Conservation (phyloP, 35 echinoderm and acorn worm genomes). For the Apostichopus parvimensis region DNA sequence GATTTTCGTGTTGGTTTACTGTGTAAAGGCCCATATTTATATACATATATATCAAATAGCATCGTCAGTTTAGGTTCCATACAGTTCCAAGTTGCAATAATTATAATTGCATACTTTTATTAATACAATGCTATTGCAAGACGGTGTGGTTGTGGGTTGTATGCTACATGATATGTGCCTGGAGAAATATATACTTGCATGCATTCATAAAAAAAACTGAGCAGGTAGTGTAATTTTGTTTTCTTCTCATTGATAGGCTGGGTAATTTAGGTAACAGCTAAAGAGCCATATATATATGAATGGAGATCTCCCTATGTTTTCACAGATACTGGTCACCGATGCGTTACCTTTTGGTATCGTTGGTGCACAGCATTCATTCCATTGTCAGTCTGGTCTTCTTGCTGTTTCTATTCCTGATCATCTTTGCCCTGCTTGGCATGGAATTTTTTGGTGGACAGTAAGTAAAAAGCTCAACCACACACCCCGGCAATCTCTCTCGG, state of each 20-base stretch:
- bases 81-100: no score
- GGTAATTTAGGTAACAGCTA: background rate
- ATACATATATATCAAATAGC: no score
- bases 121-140: no score
- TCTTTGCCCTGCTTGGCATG: conserved; percentile 99
- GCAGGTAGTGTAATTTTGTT: background rate
- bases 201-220: background rate
- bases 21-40: no score
- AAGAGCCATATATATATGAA: background rate
- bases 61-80: no score
- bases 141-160: no score
- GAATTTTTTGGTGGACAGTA: conserved; percentile 95
- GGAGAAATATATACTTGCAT: no score
- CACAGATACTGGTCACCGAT: conserved; percentile 77
- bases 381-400: conserved; percentile 98
- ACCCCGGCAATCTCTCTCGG: background rate
- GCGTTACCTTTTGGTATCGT: conserved; percentile 79
- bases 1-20: no score
- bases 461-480: conserved; percentile 26
- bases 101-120: no score
- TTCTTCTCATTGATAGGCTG: background rate
- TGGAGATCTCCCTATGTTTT: conserved; percentile 40
- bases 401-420: conserved; percentile 93
- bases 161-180: no score
- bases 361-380: conserved; percentile 96